Evolutionary conservation across 2,888 invertebrate species (phyloP).

Genomic region (Pseudococcus viburni): DNA sequence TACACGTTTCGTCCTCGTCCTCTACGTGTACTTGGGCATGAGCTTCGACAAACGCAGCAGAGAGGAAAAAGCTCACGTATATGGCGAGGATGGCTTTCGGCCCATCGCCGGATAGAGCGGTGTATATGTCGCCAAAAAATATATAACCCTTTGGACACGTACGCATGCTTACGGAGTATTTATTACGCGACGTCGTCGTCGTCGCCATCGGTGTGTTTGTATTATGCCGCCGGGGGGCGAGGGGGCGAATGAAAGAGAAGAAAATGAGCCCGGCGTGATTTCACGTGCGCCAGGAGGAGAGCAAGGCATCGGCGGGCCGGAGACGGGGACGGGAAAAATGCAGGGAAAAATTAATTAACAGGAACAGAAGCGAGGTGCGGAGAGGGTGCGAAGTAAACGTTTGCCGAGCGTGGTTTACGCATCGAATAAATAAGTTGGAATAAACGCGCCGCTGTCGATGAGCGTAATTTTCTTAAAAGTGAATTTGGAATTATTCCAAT

Average conservation of each 20-base stretch:
- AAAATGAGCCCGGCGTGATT: slow-evolving; percentile 25
- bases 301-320: not conserved
- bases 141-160: slow-evolving; percentile 25
- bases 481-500: slow-evolving; percentile 48
- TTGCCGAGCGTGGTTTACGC: not conserved
- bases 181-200: slow-evolving; percentile 16
- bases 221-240: not conserved
- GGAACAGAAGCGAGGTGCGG: not conserved
- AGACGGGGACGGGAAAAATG: not conserved
- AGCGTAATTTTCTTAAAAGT: slow-evolving; percentile 50
- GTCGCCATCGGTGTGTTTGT: not conserved
- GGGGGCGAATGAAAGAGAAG: not conserved
- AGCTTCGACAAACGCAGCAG: not conserved
- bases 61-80: not conserved
- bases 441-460: slow-evolving; percentile 30
- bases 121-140: not conserved
- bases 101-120: not conserved
- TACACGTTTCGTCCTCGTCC: not conserved
- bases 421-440: slow-evolving; percentile 22
- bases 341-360: slow-evolving; percentile 14
- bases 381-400: not conserved
- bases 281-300: not conserved
- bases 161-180: slow-evolving; percentile 16
- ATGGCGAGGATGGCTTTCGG: too few species aligned
- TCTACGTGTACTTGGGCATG: slow-evolving; percentile 10